Base-by-base conservation (phyloP, 2,797 vertebrate genomes). In the Tympanoctomys barrerae region DNA sequence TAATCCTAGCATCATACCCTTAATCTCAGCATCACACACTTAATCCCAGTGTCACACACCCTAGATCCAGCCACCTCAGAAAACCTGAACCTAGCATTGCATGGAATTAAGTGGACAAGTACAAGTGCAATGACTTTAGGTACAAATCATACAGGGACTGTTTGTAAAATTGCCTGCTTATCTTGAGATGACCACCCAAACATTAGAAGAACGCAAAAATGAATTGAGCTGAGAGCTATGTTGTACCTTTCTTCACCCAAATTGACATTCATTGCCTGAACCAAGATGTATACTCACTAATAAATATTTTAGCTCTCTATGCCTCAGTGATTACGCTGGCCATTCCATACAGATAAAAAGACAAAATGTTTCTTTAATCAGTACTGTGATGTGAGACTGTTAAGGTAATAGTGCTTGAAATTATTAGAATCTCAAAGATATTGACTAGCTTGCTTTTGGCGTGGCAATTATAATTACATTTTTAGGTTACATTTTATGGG, bases 341-440 rank as follows among this genome's bases (percentile, higher is more conserved):
- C 96, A 97, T 98, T 98, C 98, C 98, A 97, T 98, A 98, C 97
- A 98, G 98, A 98, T 98, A 98, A 98, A 98, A 98, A 98, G 98
- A 98, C 98, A 98, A 98, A 98, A 98, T 98, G 97, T 98, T 98
- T 98, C 98, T 98, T 98, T 98, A 98, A 98, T 98, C 98, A 98
- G 98, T 96, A 97, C 97, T 98, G 97, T 98, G 98, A 98, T 98
- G 98, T 98, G 98, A 98, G 98, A 98, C 98, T 0, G 97, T 98
- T 98, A 98, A 98, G 98, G 97, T 98, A 98, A 98, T 98, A 98
- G 98, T 97, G 98, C 97, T 98, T 98, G 98, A 98, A 98, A 98
- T 97, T 98, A 97, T 98, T 98, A 98, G 97, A 98, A 98, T 98
- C 97, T 94, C 87, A 61, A 96, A 94, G 97, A 96, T 98, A 98